These are phyloP conservation scores for Tachypleus tridentatus DNA, from an alignment of 1,140 invertebrate species.

Conservation along the genomic window DNA sequence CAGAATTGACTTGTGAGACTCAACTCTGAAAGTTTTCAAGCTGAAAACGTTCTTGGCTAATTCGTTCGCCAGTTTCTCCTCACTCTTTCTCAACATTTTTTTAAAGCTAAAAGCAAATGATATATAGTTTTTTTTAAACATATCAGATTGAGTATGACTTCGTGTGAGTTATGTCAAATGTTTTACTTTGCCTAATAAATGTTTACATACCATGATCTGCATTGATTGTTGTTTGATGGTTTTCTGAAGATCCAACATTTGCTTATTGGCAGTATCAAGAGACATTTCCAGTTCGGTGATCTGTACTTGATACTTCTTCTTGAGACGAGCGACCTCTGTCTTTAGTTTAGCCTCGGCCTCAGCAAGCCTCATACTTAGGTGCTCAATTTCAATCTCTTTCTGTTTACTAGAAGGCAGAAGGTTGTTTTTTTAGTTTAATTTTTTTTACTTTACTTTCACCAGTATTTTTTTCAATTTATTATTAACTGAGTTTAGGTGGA, in stretches of 20 bases:
- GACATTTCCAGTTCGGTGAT: conserved; percentile 95
- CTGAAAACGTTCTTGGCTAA: no score
- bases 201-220: conserved; percentile 47
- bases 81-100: no score
- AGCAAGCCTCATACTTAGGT: conserved; percentile 81
- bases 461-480: conserved; percentile 1
- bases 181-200: neutral
- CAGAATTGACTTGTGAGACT: no score
- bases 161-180: no score
- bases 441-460: no score
- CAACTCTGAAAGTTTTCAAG: no score
- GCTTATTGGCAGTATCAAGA: conserved; percentile 89
- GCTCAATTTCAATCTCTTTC: conserved; percentile 94
- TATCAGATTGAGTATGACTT: no score
- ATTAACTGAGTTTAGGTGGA: conserved; percentile 5
- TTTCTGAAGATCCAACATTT: conserved; percentile 91
- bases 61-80: no score
- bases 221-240: conserved; percentile 94
- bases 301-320: conserved; percentile 96
- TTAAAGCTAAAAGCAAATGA: no score
- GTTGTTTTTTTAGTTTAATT: no score
- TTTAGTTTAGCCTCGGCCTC: conserved; percentile 91
- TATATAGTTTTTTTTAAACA: no score
- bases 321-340: conserved; percentile 88
- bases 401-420: conserved; percentile 56